Evolutionary conservation across 2,113 vertebrate species (phyloP).

Genomic region (Thomomys bottae): DNA sequence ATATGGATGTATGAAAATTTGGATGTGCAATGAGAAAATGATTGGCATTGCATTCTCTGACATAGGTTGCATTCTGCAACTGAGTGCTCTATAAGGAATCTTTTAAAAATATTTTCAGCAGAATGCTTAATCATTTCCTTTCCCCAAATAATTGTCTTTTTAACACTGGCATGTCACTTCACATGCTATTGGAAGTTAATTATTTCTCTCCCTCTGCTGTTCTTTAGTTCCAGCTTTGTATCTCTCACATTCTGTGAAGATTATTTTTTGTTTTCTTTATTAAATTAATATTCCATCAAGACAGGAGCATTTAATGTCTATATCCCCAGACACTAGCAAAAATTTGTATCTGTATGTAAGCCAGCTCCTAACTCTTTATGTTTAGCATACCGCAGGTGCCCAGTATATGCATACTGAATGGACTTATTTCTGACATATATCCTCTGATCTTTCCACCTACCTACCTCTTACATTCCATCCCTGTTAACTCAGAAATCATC

Average conservation of each 20-base stretch:
- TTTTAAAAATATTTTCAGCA: not conserved
- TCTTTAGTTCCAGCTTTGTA: not conserved
- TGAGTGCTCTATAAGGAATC: not conserved
- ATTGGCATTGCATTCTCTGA: not conserved
- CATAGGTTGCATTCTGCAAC: not conserved
- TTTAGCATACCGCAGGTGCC: constrained; percentile 39
- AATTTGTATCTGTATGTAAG: not conserved
- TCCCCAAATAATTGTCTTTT: not conserved
- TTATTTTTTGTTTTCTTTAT: constrained; percentile 19
- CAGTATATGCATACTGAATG: not conserved
- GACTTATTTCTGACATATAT: not conserved
- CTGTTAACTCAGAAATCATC: not conserved
- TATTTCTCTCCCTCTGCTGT: not conserved
- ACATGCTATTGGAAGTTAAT: not conserved
- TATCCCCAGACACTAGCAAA: not conserved
- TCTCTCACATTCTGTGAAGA: not conserved
- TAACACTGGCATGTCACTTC: constrained; percentile 4
- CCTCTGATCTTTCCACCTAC: constrained; percentile 1
- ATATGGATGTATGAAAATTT: not conserved
- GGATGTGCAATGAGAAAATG: not conserved
- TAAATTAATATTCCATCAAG: constrained; percentile 46
- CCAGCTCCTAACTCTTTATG: not conserved
- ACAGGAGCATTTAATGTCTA: not conserved
- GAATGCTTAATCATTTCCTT: not conserved
- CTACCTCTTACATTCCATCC: not conserved